Conservation (phyloP, 2,113 vertebrate genomes). For the Cephalopterus ornatus region DNA sequence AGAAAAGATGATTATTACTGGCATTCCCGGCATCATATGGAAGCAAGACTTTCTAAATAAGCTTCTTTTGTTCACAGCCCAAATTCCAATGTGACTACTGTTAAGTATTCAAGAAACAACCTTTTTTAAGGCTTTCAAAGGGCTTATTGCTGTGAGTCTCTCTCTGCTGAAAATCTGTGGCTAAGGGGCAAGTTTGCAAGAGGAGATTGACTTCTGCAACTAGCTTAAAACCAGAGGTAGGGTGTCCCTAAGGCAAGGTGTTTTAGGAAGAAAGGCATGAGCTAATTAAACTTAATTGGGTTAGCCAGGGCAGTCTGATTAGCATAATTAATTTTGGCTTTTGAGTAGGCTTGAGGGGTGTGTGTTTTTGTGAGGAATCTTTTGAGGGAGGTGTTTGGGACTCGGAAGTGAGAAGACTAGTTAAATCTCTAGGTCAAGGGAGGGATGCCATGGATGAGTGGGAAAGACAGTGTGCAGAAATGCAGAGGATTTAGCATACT, state of each 20-base stretch:
- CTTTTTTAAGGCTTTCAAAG: neutral
- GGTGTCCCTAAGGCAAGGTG: constrained; percentile 49
- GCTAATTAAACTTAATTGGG: constrained; percentile 72
- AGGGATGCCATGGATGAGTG: neutral
- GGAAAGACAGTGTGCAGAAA: neutral
- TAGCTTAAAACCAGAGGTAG: constrained; percentile 52
- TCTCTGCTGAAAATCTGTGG: constrained; percentile 8
- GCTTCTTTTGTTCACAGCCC: neutral
- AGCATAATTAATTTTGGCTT: constrained; percentile 72
- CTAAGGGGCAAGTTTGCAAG: constrained; percentile 30
- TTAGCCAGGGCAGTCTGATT: constrained; percentile 55
- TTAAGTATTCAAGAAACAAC: neutral
- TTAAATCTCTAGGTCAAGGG: constrained; percentile 19
- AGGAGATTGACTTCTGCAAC: constrained; percentile 36
- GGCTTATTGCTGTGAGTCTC: neutral
- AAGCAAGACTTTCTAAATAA: neutral
- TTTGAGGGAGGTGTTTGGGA: constrained; percentile 9
- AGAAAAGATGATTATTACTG: neutral
- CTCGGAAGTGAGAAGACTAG: neutral
- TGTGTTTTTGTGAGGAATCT: constrained; percentile 30
- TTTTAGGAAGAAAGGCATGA: constrained; percentile 52
- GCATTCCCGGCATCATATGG: neutral
- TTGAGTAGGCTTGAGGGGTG: constrained; percentile 45
- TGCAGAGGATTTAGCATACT: neutral
- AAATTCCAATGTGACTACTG: neutral